These are phyloP conservation scores for Festucalex cinctus DNA, from an alignment of 2,113 vertebrate genomes.

Conservation along the genomic window DNA sequence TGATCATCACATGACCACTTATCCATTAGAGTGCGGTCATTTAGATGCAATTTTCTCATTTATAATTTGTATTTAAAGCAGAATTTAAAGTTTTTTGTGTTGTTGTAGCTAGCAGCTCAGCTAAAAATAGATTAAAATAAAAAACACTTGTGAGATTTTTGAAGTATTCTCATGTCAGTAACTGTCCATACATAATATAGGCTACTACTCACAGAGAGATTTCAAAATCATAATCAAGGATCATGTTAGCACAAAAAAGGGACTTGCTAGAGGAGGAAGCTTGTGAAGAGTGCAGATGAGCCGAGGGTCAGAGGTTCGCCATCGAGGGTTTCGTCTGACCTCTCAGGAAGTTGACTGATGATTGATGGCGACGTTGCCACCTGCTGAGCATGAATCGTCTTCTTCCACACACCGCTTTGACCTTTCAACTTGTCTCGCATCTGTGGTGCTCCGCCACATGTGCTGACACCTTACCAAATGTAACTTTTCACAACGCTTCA, in stretches of 20 bases:
- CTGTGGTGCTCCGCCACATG: not conserved
- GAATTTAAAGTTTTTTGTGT: not conserved
- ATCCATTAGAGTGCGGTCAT: not conserved
- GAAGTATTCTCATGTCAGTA: too few species aligned
- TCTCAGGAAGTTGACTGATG: conserved; percentile 40
- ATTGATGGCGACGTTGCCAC: conserved; percentile 2
- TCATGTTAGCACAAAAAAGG: too few species aligned
- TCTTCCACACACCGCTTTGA: conserved; percentile 33
- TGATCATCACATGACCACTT: not conserved
- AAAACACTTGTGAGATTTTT: too few species aligned
- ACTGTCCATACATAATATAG: too few species aligned
- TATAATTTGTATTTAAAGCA: not conserved
- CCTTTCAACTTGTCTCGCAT: conserved; percentile 56
- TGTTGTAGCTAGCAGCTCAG: not conserved
- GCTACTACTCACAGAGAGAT: too few species aligned
- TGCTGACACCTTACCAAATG: not conserved
- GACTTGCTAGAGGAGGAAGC: not conserved
- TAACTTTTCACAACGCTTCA: not conserved
- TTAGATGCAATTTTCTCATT: not conserved
- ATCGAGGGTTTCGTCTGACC: conserved; percentile 39
- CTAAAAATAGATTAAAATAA: not conserved
- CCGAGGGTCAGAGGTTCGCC: not conserved
- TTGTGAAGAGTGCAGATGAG: not conserved
- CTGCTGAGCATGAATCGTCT: conserved; percentile 18
- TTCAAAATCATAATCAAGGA: too few species aligned